Conservation (phyloP, 2,888 invertebrate genomes). For the Mamestra brassicae region DNA sequence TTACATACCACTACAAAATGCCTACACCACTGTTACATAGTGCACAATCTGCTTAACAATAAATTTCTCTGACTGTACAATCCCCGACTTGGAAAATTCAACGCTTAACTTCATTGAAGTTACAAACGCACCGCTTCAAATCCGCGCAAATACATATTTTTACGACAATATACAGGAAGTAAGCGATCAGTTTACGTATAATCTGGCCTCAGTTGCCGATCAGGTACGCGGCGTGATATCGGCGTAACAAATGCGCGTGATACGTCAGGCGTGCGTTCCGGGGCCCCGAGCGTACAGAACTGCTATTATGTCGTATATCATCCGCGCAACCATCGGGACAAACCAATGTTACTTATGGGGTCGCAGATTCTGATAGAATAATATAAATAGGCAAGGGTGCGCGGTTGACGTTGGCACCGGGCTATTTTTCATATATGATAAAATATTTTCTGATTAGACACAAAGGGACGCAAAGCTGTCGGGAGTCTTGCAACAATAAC, state of each 20-base stretch:
- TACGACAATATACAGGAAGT: neutral
- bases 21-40: neutral
- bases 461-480: neutral
- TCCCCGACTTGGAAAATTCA: neutral
- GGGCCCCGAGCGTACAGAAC: constrained; percentile 2
- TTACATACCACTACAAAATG: too few relatives aligned
- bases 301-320: constrained; percentile 46
- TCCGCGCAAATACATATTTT: neutral
- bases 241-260: constrained; percentile 49
- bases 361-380: constrained; percentile 18
- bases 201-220: constrained; percentile 33
- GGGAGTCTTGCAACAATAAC: neutral
- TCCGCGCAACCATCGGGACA: constrained; percentile 1
- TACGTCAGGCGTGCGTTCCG: constrained; percentile 27
- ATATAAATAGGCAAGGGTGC: constrained; percentile 3
- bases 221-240: constrained; percentile 20
- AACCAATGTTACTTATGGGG: constrained; percentile 16
- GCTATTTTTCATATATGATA: neutral
- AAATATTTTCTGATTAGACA: neutral
- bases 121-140: neutral
- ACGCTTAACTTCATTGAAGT: neutral
- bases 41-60: too few relatives aligned
- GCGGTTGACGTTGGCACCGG: neutral
- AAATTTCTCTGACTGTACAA: neutral
- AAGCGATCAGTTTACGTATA: constrained; percentile 4